Evolutionary conservation across 2,797 vertebrate species (phyloP).

Genomic region (Enoplosus armatus): DNA sequence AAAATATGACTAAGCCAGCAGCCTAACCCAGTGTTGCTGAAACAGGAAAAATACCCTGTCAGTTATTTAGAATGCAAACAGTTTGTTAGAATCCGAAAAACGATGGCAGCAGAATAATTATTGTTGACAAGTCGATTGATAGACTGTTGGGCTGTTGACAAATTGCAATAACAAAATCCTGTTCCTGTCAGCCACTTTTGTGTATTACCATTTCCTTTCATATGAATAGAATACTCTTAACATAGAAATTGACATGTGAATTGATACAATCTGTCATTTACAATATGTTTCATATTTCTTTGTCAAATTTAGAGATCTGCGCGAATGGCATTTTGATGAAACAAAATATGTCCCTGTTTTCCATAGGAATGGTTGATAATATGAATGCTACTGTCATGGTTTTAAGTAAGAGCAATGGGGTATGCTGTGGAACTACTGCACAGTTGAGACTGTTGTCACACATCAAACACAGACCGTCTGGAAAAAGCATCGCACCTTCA

Average conservation of each 20-base stretch:
- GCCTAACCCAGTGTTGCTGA: constrained; percentile 68
- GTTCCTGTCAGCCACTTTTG: constrained; percentile 81
- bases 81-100: constrained; percentile 78
- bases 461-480: neutral
- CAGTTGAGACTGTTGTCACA: constrained; percentile 22
- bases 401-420: constrained; percentile 52
- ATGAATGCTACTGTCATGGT: constrained; percentile 45
- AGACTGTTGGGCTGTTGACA: constrained; percentile 76
- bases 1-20: constrained; percentile 75
- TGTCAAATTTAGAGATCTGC: constrained; percentile 73
- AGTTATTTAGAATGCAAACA: constrained; percentile 81
- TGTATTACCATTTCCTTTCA: constrained; percentile 69
- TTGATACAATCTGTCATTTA: constrained; percentile 78
- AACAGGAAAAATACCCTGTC: constrained; percentile 77
- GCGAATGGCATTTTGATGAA: constrained; percentile 60
- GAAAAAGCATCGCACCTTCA: neutral
- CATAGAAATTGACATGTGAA: constrained; percentile 67
- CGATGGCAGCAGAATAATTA: constrained; percentile 81
- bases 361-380: constrained; percentile 46
- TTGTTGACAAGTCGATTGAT: constrained; percentile 84
- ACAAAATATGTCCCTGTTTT: constrained; percentile 38
- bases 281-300: constrained; percentile 64
- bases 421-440: constrained; percentile 15
- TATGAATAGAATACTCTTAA: constrained; percentile 64
- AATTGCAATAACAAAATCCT: constrained; percentile 81